phyloP scores from a whole-genome alignment of 64 coral and sea anemone species.

The Dendronephthya gigantea region DNA sequence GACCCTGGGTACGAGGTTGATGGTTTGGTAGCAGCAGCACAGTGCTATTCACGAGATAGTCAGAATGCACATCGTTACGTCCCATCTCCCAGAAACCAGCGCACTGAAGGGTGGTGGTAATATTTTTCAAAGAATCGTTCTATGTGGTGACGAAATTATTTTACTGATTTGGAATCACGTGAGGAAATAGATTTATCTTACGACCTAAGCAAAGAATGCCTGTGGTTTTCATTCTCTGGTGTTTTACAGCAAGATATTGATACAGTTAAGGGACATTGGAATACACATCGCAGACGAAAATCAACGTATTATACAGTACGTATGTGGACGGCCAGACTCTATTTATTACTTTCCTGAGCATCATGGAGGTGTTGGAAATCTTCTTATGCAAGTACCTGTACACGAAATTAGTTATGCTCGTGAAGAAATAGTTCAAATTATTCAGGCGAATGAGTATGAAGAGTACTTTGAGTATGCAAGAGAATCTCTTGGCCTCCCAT shows the following conservation, averaged over 20 bases:
- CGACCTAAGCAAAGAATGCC: no score
- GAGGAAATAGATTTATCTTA: no score
- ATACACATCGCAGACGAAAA: slow-evolving; percentile 34
- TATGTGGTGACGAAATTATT: no score
- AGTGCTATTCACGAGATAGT: no score
- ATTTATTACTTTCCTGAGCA: slow-evolving; percentile 32
- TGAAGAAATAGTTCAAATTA: slow-evolving; percentile 20
- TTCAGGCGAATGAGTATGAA: slow-evolving; percentile 38
- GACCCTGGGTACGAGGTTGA: no score
- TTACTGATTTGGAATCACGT: no score
- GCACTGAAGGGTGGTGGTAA: no score
- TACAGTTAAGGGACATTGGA: slow-evolving; percentile 48
- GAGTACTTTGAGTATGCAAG: slow-evolving; percentile 38
- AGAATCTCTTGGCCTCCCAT: not conserved
- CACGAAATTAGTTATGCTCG: slow-evolving; percentile 31
- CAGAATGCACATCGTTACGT: no score
- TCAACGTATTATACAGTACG: slow-evolving; percentile 38
- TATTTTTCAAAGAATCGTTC: no score
- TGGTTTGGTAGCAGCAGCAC: no score
- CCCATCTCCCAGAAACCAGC: no score
- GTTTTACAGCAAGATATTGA: slow-evolving; percentile 37
- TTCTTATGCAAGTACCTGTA: slow-evolving; percentile 14
- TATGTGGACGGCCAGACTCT: slow-evolving; percentile 37
- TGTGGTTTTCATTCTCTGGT: slow-evolving; percentile 44
- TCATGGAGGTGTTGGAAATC: no score